These are phyloP conservation scores for Lucifuga dentata DNA, from an alignment of 2,113 vertebrate species.

Conservation along the genomic window DNA sequence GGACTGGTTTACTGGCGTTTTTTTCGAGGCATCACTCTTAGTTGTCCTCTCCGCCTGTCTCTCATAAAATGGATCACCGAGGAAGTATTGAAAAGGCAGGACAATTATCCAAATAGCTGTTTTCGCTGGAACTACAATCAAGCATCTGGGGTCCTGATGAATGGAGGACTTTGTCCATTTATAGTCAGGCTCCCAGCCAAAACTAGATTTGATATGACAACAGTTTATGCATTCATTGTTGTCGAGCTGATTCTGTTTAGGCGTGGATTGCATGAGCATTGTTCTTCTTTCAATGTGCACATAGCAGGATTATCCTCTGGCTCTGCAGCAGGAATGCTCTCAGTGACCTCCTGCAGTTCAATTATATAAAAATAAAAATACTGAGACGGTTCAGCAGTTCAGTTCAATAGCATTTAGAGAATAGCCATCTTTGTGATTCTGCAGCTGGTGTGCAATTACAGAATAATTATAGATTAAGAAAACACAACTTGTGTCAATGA, in stretches of 20 bases:
- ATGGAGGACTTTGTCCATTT: conserved; percentile 23
- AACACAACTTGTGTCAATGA: conserved; percentile 73
- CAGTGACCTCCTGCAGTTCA: conserved; percentile 36
- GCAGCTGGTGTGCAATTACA: conserved; percentile 74
- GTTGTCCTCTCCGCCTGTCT: conserved; percentile 9
- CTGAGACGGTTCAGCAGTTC: conserved; percentile 35
- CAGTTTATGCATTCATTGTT: conserved; percentile 32
- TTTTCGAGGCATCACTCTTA: conserved; percentile 18
- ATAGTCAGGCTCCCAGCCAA: conserved; percentile 43
- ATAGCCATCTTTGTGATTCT: conserved; percentile 64
- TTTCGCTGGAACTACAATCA: conserved; percentile 55
- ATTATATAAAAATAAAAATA: conserved; percentile 44
- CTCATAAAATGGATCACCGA: conserved; percentile 34
- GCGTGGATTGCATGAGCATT: conserved; percentile 33
- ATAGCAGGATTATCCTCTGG: background rate
- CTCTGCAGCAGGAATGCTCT: conserved; percentile 21
- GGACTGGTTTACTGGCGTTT: background rate
- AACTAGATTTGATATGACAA: conserved; percentile 30
- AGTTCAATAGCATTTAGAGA: conserved; percentile 32
- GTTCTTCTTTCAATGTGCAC: background rate
- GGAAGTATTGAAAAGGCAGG: conserved; percentile 36
- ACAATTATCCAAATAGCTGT: conserved; percentile 47
- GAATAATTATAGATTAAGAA: conserved; percentile 74
- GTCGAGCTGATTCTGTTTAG: conserved; percentile 29
- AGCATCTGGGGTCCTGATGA: conserved; percentile 30